phyloP scores from a whole-genome alignment of 2,888 invertebrate genomes.

The Taenaris catops region DNA sequence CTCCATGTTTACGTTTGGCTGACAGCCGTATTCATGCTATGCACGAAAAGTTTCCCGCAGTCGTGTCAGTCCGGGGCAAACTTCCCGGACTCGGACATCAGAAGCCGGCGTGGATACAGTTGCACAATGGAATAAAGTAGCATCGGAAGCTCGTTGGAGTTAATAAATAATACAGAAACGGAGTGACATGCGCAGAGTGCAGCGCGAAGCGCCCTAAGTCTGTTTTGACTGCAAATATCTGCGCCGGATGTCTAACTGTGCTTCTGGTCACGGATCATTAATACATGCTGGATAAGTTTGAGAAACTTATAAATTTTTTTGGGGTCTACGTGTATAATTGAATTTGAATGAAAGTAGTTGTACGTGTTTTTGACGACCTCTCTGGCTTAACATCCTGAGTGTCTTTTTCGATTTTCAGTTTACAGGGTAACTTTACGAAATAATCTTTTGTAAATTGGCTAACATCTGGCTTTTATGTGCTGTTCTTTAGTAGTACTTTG shows the following conservation, averaged over 20 bases:
- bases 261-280: conserved; percentile 25
- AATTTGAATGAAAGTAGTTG: too few relatives aligned
- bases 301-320: conserved; percentile 4
- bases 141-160: conserved; percentile 78
- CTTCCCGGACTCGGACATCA: conserved; percentile 68
- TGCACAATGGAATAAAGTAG: conserved; percentile 77
- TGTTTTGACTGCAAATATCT: conserved; percentile 76
- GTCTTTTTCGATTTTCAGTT: too few relatives aligned
- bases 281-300: conserved; percentile 23
- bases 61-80: conserved; percentile 64
- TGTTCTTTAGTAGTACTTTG: too few relatives aligned
- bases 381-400: too few relatives aligned
- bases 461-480: too few relatives aligned
- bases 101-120: conserved; percentile 59
- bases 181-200: conserved; percentile 74
- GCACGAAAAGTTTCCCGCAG: conserved; percentile 72
- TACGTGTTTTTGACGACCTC: too few relatives aligned
- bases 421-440: too few relatives aligned
- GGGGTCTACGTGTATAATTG: too few relatives aligned
- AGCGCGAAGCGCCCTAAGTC: conserved; percentile 55
- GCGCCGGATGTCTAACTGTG: conserved; percentile 50
- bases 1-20: conserved; percentile 65
- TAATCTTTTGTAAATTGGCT: too few relatives aligned
- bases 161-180: conserved; percentile 75
- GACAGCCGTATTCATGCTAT: conserved; percentile 73